phyloP scores from a whole-genome alignment of 2,113 vertebrate genomes.

The Syngnathoides biaculeatus region DNA sequence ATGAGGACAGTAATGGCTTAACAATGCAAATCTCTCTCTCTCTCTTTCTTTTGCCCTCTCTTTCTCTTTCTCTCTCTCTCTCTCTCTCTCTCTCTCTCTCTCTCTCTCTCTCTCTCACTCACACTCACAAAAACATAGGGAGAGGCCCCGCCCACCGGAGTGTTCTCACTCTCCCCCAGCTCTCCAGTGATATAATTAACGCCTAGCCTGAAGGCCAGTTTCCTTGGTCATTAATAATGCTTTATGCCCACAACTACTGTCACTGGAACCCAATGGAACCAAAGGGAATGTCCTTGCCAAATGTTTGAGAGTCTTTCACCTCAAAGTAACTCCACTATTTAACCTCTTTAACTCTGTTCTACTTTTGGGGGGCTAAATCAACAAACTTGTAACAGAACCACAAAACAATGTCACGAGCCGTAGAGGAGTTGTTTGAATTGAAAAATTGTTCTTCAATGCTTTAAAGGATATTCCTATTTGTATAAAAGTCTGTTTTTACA shows the following conservation, averaged over 20 bases:
- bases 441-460: too few relatives aligned
- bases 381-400: background rate
- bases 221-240: slow-evolving; percentile 75
- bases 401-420: background rate
- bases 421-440: too few relatives aligned
- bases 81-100: too few relatives aligned
- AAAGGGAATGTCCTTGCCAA: slow-evolving; percentile 67
- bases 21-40: slow-evolving; percentile 50
- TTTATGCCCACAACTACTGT: slow-evolving; percentile 68
- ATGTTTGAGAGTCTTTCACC: slow-evolving; percentile 52
- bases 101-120: slow-evolving; percentile 2
- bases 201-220: slow-evolving; percentile 70
- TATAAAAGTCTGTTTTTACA: too few relatives aligned
- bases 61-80: too few relatives aligned
- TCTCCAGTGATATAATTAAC: slow-evolving; percentile 76
- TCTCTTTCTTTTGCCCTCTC: background rate
- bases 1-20: slow-evolving; percentile 57
- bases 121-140: slow-evolving; percentile 41
- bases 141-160: slow-evolving; percentile 41
- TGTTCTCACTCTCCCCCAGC: slow-evolving; percentile 51
- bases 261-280: slow-evolving; percentile 65
- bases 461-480: too few relatives aligned
- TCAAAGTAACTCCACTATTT: slow-evolving; percentile 30
- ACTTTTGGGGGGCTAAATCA: slow-evolving; percentile 16
- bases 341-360: slow-evolving; percentile 28